phyloP scores from a whole-genome alignment of 2,888 invertebrate genomes.

The Nephrotoma flavescens region DNA sequence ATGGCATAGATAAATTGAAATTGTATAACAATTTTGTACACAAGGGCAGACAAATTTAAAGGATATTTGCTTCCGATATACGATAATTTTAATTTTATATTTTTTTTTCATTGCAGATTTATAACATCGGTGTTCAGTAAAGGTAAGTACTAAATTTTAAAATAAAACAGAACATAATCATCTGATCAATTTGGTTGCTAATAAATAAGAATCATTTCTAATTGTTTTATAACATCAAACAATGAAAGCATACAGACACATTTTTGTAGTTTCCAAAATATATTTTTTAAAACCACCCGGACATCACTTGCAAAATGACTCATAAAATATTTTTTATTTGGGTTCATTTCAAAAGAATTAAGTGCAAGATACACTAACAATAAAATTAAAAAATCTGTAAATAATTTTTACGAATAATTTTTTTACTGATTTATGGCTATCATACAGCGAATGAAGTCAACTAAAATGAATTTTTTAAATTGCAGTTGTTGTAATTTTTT shows the following conservation, averaged over 20 bases:
- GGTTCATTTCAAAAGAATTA: neutral
- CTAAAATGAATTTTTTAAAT: neutral
- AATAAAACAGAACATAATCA: neutral
- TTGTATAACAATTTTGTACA: neutral
- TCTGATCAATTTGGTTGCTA: neutral
- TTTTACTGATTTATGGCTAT: neutral
- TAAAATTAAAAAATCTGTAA: neutral
- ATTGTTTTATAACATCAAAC: neutral
- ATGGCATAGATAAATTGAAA: neutral
- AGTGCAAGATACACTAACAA: neutral
- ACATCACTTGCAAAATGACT: neutral
- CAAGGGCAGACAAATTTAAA: neutral
- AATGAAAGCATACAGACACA: neutral
- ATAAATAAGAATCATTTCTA: no score
- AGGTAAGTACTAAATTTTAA: neutral
- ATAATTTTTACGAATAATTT: neutral
- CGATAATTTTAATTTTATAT: neutral
- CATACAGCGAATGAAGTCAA: neutral
- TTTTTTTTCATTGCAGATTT: neutral
- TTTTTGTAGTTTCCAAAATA: neutral
- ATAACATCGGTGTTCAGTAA: neutral
- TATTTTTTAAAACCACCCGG: neutral
- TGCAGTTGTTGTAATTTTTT: neutral
- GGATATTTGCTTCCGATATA: neutral
- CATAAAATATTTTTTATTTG: neutral